A percentile compares a stretch with the other conserved stretches of the same genome.
Evolutionary conservation across 2,888 invertebrate species (phyloP).

Genomic region (Digitonthophagus gazella): DNA sequence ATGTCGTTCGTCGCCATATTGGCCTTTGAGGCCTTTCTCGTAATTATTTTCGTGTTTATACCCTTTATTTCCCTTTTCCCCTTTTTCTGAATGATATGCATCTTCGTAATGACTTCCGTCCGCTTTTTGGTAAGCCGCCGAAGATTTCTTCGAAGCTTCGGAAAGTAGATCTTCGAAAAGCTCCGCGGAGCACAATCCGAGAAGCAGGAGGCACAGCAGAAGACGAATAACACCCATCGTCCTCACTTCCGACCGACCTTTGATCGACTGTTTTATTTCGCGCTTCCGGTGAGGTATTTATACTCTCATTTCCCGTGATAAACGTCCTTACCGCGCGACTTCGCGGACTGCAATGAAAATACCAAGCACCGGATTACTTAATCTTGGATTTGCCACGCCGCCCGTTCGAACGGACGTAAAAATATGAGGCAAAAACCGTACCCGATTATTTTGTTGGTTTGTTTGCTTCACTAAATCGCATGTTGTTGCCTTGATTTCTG

Average conservation of each 20-base stretch:
- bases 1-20: slow-evolving; percentile 56
- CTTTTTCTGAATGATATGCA: slow-evolving; percentile 68
- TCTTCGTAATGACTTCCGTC: slow-evolving; percentile 70
- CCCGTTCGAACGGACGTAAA: background rate
- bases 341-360: background rate
- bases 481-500: background rate
- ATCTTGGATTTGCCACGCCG: background rate
- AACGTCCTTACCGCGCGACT: background rate
- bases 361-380: background rate
- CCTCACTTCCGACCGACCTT: background rate
- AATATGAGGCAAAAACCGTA: background rate
- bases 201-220: background rate
- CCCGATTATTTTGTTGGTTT: background rate
- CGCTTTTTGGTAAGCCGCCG: slow-evolving; percentile 53
- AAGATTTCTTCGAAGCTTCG: background rate
- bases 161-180: background rate
- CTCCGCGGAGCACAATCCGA: background rate
- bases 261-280: background rate
- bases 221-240: slow-evolving; percentile 8
- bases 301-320: background rate
- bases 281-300: background rate
- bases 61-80: slow-evolving; percentile 76
- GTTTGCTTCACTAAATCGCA: background rate
- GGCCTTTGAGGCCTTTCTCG: slow-evolving; percentile 60
- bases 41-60: slow-evolving; percentile 74